These are phyloP conservation scores for Eristalis arbustorum DNA, from an alignment of 2,888 invertebrate genomes.

Conservation along the genomic window DNA sequence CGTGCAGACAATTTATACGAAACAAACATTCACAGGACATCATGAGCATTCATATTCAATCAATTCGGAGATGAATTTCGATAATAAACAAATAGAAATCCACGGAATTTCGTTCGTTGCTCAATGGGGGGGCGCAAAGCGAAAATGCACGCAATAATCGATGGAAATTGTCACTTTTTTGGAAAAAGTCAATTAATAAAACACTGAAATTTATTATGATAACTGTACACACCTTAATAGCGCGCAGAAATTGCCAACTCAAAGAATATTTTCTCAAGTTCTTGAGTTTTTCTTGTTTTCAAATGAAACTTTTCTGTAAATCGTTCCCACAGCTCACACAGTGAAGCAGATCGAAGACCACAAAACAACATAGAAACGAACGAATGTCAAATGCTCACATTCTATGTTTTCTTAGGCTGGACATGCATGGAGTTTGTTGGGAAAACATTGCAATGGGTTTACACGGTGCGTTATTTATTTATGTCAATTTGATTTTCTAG, in stretches of 20 bases:
- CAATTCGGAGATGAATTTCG: neutral
- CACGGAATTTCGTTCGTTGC: neutral
- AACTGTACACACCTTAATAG: slow-evolving; percentile 31
- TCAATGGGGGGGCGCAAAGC: neutral
- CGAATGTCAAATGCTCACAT: slow-evolving; percentile 24
- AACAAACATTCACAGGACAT: neutral
- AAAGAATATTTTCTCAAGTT: neutral
- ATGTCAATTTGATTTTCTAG: too few species aligned
- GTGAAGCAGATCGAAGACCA: slow-evolving; percentile 31
- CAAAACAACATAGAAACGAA: slow-evolving; percentile 18
- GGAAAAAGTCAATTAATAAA: neutral
- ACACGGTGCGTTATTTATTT: neutral
- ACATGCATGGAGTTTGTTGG: neutral
- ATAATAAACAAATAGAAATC: slow-evolving; percentile 24
- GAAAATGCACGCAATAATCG: slow-evolving; percentile 5
- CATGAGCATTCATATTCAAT: neutral
- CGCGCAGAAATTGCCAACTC: neutral
- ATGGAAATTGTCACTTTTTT: neutral
- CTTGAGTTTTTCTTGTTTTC: slow-evolving; percentile 3
- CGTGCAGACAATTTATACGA: neutral
- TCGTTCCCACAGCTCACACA: slow-evolving; percentile 40
- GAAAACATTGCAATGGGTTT: neutral
- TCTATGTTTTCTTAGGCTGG: neutral
- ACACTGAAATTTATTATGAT: neutral
- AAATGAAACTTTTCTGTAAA: slow-evolving; percentile 6